A percentile compares a stretch with the other conserved stretches of the same genome.
These are phyloP conservation scores for Hypanus sabinus DNA, from an alignment of 2,113 vertebrate genomes.

Conservation along the genomic window DNA sequence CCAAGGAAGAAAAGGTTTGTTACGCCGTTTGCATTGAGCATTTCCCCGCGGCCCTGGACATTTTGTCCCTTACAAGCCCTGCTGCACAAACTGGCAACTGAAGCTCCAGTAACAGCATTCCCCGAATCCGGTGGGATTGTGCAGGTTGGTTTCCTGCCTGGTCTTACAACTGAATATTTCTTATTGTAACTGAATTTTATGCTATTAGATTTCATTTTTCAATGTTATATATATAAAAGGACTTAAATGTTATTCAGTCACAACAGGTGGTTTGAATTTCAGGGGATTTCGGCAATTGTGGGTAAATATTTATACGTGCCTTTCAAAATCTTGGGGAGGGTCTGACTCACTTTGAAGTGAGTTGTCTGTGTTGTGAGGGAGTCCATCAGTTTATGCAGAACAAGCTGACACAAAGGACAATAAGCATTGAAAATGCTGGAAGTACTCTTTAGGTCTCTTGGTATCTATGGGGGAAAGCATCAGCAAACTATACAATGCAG, in stretches of 20 bases:
- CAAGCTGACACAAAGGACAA: not conserved
- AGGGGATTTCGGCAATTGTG: too few species aligned
- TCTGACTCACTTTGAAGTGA: not conserved
- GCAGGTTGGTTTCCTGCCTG: not conserved
- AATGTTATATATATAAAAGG: not conserved
- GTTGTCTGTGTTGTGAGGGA: not conserved
- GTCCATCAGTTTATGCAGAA: not conserved
- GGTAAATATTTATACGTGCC: not conserved
- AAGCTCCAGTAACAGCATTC: not conserved
- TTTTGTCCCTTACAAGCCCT: not conserved
- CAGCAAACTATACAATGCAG: too few species aligned
- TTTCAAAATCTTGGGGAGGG: not conserved
- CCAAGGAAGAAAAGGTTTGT: constrained; percentile 29
- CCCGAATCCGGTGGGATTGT: not conserved
- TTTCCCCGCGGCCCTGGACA: not conserved
- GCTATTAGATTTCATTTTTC: not conserved
- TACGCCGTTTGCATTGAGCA: not conserved
- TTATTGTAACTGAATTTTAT: not conserved
- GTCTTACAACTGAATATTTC: not conserved
- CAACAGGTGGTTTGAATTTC: not conserved
- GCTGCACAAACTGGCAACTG: not conserved
- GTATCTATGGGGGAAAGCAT: too few species aligned
- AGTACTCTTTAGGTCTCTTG: too few species aligned
- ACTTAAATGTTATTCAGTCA: not conserved
- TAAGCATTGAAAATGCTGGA: too few species aligned